phyloP scores from a whole-genome alignment of 2,113 vertebrate genomes.

The Heterotilapia buettikoferi region DNA sequence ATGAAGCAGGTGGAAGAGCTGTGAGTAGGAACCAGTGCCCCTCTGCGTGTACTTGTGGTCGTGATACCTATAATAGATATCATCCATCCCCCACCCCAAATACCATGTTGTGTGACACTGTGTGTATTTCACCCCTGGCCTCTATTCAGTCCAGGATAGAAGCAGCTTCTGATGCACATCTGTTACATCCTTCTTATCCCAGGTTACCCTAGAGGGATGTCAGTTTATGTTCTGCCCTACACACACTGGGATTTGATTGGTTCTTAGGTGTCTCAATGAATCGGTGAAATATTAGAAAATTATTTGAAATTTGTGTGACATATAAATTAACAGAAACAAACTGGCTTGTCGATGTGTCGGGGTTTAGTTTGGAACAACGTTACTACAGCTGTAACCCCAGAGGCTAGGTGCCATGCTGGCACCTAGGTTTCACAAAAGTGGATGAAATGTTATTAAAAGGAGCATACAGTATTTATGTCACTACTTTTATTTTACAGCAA shows the following conservation, averaged over 20 bases:
- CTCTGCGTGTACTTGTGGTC: conserved; percentile 50
- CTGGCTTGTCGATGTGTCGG: neutral
- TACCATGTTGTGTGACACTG: conserved; percentile 6
- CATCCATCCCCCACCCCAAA: neutral
- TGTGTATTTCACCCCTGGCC: conserved; percentile 2
- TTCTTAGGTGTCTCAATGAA: neutral
- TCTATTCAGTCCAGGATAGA: conserved; percentile 64
- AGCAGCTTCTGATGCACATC: neutral
- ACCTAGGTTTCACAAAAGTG: neutral
- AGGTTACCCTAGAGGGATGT: neutral
- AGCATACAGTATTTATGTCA: neutral
- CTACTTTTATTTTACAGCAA: neutral
- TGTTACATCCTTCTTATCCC: neutral
- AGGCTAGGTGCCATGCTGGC: neutral
- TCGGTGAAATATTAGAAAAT: neutral
- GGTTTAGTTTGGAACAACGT: neutral
- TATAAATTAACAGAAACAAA: neutral
- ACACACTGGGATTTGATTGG: neutral
- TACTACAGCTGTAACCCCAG: neutral
- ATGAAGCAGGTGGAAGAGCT: conserved; percentile 99
- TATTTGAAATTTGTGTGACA: neutral
- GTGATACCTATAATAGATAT: neutral
- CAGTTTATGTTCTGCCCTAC: neutral
- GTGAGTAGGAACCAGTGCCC: conserved; percentile 86
- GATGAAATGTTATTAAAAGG: neutral